Conservation (phyloP, 2,888 invertebrate species). For the Dione vanillae region DNA sequence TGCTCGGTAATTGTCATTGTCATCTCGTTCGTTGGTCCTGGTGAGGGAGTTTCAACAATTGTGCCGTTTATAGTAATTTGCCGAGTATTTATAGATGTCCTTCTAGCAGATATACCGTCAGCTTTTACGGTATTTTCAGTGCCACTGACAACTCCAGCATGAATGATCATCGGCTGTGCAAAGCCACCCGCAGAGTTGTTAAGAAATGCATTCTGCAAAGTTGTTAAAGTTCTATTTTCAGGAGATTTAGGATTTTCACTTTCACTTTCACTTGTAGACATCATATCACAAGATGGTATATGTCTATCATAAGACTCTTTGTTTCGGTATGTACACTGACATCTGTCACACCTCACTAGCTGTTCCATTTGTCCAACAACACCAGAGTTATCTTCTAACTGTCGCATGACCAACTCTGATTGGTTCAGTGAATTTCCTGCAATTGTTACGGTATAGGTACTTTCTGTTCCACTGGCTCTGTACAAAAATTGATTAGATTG, state of each 20-base stretch:
- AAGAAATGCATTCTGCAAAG: conserved; percentile 80
- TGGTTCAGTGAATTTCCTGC: conserved; percentile 80
- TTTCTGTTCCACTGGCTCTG: conserved; percentile 78
- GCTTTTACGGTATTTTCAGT: conserved; percentile 77
- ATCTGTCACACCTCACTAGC: conserved; percentile 93
- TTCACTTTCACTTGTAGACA: conserved; percentile 92
- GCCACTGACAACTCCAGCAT: conserved; percentile 77
- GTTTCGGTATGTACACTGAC: conserved; percentile 93
- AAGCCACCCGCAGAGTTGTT: conserved; percentile 61
- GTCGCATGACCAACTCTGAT: conserved; percentile 76
- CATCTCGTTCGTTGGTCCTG: conserved; percentile 79
- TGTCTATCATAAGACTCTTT: conserved; percentile 92
- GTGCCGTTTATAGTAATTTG: conserved; percentile 83
- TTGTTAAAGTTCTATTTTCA: conserved; percentile 79
- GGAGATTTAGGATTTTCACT: conserved; percentile 87
- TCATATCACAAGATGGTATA: conserved; percentile 89
- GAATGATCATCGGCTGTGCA: conserved; percentile 80
- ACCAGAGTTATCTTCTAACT: conserved; percentile 69
- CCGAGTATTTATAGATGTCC: conserved; percentile 80
- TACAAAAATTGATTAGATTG: conserved; percentile 76
- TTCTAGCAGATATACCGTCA: conserved; percentile 77
- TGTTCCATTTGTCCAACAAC: conserved; percentile 84
- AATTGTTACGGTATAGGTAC: conserved; percentile 78
- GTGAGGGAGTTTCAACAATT: conserved; percentile 82
- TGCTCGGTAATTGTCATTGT: conserved; percentile 81